These are phyloP conservation scores for Pseudeuparius sepicola DNA, from an alignment of 2,888 invertebrate species.

Conservation along the genomic window DNA sequence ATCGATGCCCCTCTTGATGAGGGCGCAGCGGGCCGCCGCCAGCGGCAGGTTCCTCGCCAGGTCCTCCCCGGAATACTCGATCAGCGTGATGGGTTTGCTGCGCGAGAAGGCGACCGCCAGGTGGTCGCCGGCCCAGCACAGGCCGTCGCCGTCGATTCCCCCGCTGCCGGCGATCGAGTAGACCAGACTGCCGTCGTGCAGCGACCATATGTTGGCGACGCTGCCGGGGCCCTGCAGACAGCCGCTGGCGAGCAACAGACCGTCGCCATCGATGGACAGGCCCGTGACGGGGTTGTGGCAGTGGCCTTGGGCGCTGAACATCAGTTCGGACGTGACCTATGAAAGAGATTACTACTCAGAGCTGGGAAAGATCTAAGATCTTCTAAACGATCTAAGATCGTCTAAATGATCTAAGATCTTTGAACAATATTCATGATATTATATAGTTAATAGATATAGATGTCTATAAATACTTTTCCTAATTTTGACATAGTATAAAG, in stretches of 20 bases:
- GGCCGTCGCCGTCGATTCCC: slow-evolving; percentile 40
- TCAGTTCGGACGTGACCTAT: no score
- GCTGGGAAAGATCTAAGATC: no score
- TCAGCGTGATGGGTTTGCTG: slow-evolving; percentile 43
- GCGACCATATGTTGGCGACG: slow-evolving; percentile 51
- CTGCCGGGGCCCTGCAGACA: slow-evolving; percentile 40
- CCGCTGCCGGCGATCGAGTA: slow-evolving; percentile 44
- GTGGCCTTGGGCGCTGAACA: slow-evolving; percentile 44
- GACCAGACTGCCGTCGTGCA: slow-evolving; percentile 47
- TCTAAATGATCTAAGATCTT: no score
- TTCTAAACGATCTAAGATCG: no score
- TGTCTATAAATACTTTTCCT: no score
- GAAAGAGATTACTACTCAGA: no score
- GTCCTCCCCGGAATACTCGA: slow-evolving; percentile 40
- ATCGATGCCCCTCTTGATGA: slow-evolving; percentile 42
- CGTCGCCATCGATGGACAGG: slow-evolving; percentile 43
- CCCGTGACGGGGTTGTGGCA: slow-evolving; percentile 43
- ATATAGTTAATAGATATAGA: no score
- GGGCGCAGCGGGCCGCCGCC: slow-evolving; percentile 41
- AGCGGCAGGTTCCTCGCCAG: slow-evolving; percentile 40
- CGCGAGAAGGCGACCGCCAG: slow-evolving; percentile 45
- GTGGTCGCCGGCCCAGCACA: slow-evolving; percentile 43
- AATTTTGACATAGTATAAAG: no score
- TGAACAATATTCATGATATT: no score
- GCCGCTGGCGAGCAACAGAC: slow-evolving; percentile 46